phyloP scores from a whole-genome alignment of 2,888 invertebrate genomes.

The Tryphoninae sp. region DNA sequence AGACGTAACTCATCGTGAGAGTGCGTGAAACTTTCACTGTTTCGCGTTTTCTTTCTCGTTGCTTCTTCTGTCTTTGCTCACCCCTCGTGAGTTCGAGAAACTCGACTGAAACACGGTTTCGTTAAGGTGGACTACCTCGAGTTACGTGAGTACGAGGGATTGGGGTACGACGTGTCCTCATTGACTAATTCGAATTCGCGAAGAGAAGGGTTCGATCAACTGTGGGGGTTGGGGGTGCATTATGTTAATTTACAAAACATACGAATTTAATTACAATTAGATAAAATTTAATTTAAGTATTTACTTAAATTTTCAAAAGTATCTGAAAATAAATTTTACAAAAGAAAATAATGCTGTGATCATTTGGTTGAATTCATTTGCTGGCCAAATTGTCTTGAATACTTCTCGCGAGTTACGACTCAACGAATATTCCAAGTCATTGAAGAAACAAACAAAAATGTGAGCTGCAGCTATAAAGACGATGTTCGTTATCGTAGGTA shows the following conservation, averaged over 20 bases:
- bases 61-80: background rate
- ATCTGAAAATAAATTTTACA: background rate
- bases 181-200: background rate
- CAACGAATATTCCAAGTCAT: background rate
- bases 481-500: constrained; percentile 41
- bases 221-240: too few species aligned
- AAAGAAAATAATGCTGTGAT: background rate
- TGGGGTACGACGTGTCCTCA: background rate
- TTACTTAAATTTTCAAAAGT: too few species aligned
- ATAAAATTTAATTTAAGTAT: too few species aligned
- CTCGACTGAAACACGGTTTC: constrained; percentile 6
- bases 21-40: constrained; percentile 35
- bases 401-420: background rate
- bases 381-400: background rate
- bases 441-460: background rate
- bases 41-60: too few species aligned
- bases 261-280: too few species aligned
- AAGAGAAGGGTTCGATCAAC: background rate
- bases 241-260: too few species aligned
- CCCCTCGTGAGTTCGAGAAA: background rate
- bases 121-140: background rate
- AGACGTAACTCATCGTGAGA: constrained; percentile 10
- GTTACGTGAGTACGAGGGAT: constrained; percentile 1
- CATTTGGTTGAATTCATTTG: background rate
- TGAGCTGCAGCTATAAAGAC: constrained; percentile 46